Evolutionary conservation across 2,113 vertebrate genomes (phyloP).

Genomic region (Ursus arctos): DNA sequence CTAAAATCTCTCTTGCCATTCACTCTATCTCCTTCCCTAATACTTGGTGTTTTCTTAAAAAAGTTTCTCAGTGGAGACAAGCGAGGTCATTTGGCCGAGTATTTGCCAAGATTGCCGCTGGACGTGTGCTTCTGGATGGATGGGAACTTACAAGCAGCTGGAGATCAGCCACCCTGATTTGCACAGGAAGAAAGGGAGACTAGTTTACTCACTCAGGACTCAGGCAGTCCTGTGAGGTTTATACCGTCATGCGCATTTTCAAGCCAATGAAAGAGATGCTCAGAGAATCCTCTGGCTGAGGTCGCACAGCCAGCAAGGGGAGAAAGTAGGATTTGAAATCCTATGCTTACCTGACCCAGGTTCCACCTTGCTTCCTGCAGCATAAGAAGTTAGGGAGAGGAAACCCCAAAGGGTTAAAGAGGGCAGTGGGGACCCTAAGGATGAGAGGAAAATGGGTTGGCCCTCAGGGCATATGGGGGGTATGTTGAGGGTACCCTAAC

Average conservation of each 20-base stretch:
- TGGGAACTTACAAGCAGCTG: neutral
- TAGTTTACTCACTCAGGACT: neutral
- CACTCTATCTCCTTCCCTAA: neutral
- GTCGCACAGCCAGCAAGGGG: neutral
- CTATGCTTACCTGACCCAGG: neutral
- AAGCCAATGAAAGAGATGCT: neutral
- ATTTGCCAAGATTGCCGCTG: neutral
- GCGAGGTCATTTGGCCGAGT: neutral
- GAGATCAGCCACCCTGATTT: neutral
- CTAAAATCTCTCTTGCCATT: neutral
- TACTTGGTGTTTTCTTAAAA: conserved; percentile 39
- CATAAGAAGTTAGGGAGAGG: neutral
- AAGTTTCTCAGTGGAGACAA: neutral
- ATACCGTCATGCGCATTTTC: fast-evolving
- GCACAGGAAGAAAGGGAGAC: neutral
- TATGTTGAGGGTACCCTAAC: neutral
- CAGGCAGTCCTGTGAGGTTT: neutral
- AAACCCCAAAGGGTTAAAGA: neutral
- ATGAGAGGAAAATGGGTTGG: neutral
- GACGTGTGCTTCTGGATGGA: neutral
- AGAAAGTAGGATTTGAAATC: neutral
- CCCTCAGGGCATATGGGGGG: neutral
- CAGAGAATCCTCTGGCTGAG: neutral
- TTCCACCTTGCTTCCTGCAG: neutral
- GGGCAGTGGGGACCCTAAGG: neutral